Percentiles rank a stretch among this genome's conserved stretches.
These are phyloP conservation scores for Siniperca chuatsi DNA, from an alignment of 2,113 vertebrate genomes.

Conservation along the genomic window DNA sequence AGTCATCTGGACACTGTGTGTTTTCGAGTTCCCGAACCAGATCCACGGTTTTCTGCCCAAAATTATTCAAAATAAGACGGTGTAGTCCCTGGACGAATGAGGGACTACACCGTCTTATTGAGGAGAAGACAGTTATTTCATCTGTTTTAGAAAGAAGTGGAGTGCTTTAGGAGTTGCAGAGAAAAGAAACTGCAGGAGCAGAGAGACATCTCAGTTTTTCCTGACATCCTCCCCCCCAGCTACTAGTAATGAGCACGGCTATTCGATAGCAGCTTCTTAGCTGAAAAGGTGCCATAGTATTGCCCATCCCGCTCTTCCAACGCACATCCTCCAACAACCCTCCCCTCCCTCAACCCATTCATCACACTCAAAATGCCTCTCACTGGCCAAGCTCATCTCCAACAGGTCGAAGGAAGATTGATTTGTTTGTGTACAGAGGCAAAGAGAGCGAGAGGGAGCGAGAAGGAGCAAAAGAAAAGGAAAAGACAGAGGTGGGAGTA, in stretches of 20 bases:
- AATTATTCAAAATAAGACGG: too few relatives aligned
- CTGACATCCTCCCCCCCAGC: constrained; percentile 21
- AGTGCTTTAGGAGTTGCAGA: not conserved
- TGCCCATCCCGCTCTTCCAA: not conserved
- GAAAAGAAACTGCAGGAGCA: constrained; percentile 1
- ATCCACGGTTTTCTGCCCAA: too few relatives aligned
- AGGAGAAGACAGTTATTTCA: constrained; percentile 1
- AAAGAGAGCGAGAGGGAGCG: not conserved
- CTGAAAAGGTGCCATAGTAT: constrained; percentile 24
- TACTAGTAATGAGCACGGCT: constrained; percentile 22
- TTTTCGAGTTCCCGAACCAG: too few relatives aligned
- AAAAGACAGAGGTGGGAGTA: constrained; percentile 20
- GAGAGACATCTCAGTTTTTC: constrained; percentile 22
- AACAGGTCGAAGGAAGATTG: constrained; percentile 69
- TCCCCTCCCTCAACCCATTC: constrained; percentile 40
- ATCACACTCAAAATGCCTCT: constrained; percentile 62
- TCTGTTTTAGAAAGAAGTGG: not conserved
- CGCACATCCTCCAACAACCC: not conserved
- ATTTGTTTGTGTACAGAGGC: constrained; percentile 69
- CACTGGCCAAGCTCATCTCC: constrained; percentile 54
- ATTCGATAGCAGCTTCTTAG: constrained; percentile 33
- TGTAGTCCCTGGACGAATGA: too few relatives aligned
- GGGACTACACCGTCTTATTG: not conserved
- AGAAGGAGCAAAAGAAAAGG: not conserved
- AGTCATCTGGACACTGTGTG: too few relatives aligned